Base-by-base conservation (phyloP, 2,113 vertebrate genomes). In the Tretioscincus oriximinensis region DNA sequence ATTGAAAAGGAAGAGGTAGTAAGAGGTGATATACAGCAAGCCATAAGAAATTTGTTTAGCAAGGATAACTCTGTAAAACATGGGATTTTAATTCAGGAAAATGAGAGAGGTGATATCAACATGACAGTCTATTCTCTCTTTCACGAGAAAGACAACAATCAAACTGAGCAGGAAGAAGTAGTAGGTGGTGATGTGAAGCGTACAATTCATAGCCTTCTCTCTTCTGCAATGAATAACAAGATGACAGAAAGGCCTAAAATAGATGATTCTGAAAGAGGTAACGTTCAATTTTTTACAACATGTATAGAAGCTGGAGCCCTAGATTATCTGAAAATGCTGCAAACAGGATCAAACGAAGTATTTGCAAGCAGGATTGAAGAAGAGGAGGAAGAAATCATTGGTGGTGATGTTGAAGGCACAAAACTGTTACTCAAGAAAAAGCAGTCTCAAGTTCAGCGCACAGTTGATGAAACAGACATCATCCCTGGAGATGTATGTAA, bases 111-210 rank as follows among this genome's bases (percentile, higher is more conserved):
- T n/a, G 96, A 98, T 73, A 92, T 98, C 77, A 96, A 93, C 77
- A 97, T 98, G 97, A 98, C 97, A 58, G 91, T 98, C 74, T 98
- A 98, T 88, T 97, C 97, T 75, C 96, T 98, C 81, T 95, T 98
- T 82, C 96, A 98, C 87, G 93, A 97, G 92, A 90, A 95, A 65
- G 86, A 95, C 31, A 73, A 88, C 51, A 82, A 65, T 81, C 82
- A 81, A 69, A 61, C 90, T 73, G 90, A 96, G 83, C 96, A 91
- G 83, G 95, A 96, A 86, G 94, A 96, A 76, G 87, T 98, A 35
- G 84, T 97, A 76, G 91, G 92, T 76, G 97, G 97, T 7, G 94
- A 98, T 87, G 94, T 98, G 65, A 96, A 92, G 88, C 92, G 81
- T 9, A 91, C 95, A 63, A 95, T 98, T 82, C 91, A 96, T 84